Base-by-base conservation (phyloP, 2,797 vertebrate species). In the Lepilemur septentrionalis region DNA sequence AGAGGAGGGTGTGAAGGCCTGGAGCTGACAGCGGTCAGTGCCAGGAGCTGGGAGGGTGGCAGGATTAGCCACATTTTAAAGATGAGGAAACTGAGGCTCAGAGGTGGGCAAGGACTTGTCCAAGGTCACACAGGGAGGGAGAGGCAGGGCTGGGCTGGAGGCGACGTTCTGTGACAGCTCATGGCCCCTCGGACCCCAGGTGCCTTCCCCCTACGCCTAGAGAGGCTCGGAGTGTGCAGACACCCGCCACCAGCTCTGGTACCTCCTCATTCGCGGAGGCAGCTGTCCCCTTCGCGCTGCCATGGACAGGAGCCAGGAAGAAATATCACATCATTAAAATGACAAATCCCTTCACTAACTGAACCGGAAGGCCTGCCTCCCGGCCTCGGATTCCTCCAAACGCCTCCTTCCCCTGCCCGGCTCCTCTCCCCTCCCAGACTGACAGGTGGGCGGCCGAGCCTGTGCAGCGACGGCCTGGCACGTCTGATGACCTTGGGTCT, bases 321-420 rank as follows among this genome's bases (percentile, higher is more conserved):
- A 98, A 97, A 97, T 96, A 98, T 97, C 95, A 82, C 87, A 82
- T 97, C 97, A 97, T 98, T 98, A 98, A 97, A 95, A 96, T 97
- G 97, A 98, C 95, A 97, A 95, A 98, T 97, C 83, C 96, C 78
- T 95, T 97, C 91, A 25, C 96, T 97, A 97, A 98, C 91, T 72
- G 76, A 84, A 96, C 94, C 11, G 35, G 97, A 98, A 98, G 97
- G 80, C 91, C 91, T n/a, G 92, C 88, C 48, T 93, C 91, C 92
- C 88, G 30, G 61, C 69, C 93, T 89, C 48, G 4, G 41, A 46
- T 70, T 67, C 75, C 76, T 85, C 48, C 30, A 7, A 23, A 22
- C 48, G n/a, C 61, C 22, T 65, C 63, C 30, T 8, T 30, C 15
- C 15, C n/a, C 22, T 55, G 0, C 22, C 38, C 20, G 8, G 11